A percentile compares a stretch with the other conserved stretches of the same genome.
Evolutionary conservation across 2,888 invertebrate species (phyloP).

Genomic region (Acanthoscelides obtectus): DNA sequence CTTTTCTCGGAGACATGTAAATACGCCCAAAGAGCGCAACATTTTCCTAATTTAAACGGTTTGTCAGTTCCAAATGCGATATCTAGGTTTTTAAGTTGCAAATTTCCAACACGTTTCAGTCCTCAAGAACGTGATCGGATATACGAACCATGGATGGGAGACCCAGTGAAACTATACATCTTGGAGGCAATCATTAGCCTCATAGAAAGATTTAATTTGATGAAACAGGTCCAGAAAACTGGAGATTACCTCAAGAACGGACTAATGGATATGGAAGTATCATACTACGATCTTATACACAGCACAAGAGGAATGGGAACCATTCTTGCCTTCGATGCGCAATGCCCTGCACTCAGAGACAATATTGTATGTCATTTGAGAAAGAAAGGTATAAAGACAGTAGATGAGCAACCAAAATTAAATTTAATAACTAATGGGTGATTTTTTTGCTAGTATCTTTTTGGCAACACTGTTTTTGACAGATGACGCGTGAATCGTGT

Average conservation of each 20-base stretch:
- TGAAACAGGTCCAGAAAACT: conserved; percentile 66
- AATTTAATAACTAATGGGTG: too few relatives aligned
- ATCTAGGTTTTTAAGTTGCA: too few relatives aligned
- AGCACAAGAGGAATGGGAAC: conserved; percentile 85
- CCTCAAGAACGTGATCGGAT: conserved; percentile 78
- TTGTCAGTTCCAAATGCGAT: too few relatives aligned
- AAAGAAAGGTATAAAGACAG: conserved; percentile 58
- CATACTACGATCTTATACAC: conserved; percentile 66
- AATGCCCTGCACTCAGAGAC: conserved; percentile 63
- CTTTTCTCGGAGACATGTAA: too few relatives aligned
- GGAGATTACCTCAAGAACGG: conserved; percentile 65
- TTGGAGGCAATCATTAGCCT: conserved; percentile 80
- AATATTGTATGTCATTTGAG: conserved; percentile 63
- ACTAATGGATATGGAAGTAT: conserved; percentile 59
- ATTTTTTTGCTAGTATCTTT: too few relatives aligned
- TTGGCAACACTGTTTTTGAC: too few relatives aligned
- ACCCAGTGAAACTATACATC: conserved; percentile 89
- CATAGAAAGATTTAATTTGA: conserved; percentile 73
- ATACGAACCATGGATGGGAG: conserved; percentile 99
- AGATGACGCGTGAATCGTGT: too few relatives aligned
- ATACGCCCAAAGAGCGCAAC: too few relatives aligned
- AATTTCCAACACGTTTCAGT: conserved; percentile 44
- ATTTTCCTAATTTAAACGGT: too few relatives aligned
- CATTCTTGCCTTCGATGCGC: conserved; percentile 75
- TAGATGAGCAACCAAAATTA: too few relatives aligned